Conservation (phyloP, 2,797 vertebrate species). For the Sebastes itinus region DNA sequence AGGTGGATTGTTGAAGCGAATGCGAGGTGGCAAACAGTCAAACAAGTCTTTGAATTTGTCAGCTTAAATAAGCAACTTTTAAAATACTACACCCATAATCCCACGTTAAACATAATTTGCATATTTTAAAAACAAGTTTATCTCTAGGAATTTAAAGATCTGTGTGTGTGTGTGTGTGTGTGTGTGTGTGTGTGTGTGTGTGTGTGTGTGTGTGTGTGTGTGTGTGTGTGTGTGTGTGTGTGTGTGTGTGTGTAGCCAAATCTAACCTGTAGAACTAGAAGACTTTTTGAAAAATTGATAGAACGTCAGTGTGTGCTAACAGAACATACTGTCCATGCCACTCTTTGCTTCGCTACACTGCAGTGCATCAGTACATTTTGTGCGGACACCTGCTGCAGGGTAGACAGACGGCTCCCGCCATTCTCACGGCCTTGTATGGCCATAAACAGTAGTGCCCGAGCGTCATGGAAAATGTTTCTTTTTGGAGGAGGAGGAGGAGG, state of each 20-base stretch:
- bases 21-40: neutral
- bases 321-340: accelerated
- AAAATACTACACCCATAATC: neutral
- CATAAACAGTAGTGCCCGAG: neutral
- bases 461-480: slow-evolving; percentile 54
- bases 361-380: neutral
- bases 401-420: slow-evolving; percentile 3
- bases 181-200: too few species aligned
- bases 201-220: too few species aligned
- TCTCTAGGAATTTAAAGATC: neutral
- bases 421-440: slow-evolving; percentile 58
- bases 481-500: neutral
- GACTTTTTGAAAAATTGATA: accelerated
- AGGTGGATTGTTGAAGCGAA: neutral
- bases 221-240: too few species aligned
- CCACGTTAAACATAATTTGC: neutral
- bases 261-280: neutral
- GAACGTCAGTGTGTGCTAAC: neutral
- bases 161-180: too few species aligned
- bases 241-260: neutral
- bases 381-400: slow-evolving; percentile 12
- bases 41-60: neutral
- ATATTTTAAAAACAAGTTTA: neutral
- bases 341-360: neutral
- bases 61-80: neutral